Evolutionary conservation across 2,113 vertebrate genomes (phyloP), one percentile per base, ranked within the genome.

Genomic region (Illadopsis cleaveri): DNA sequence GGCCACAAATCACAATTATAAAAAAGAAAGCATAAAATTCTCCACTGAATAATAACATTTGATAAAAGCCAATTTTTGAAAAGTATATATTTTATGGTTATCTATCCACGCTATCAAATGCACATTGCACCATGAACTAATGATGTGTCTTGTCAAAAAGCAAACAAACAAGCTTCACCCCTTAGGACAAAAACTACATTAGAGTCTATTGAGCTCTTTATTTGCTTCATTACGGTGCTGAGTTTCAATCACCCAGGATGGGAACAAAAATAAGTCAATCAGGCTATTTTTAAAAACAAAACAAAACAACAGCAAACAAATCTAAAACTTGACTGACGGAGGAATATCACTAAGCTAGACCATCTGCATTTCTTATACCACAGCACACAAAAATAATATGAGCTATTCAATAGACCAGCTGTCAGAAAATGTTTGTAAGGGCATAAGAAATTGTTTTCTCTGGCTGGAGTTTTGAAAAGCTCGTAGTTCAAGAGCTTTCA

Each of bases 1-100:
- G 31, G 86, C 51, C 71, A 94, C 75, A 96, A 97, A 95, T 94
- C 89, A 94, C 89, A 96, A 91, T 96, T 96, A 97, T 50, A 95
- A 93, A 97, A 96, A 95, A 94, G 90, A 94, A 89, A 92, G 60
- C 78, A 81, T 70, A 91, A 96, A 95, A 95, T 90, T 86, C 93
- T 94, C 94, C 86, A 71, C 89, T 96, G 93, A 96, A 93, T 82
- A 90, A 89, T 76, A 95, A 83, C 93, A 84, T 95, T 96, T 92
- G 93, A 95, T 92, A 97, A 96, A 95, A 95, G 85, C 48, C 73
- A 70, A 50, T 89, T 95, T 93, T 91, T 91, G 86, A 94, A 80
- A 90, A 77, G 77, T 68, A 80, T 90, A 68, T 97, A 86, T 95
- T 93, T 97, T 92, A 92, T 62, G 60, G 86, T 92, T 95, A 51